phyloP scores from a whole-genome alignment of 2,113 vertebrate species.

The Struthio camelus region DNA sequence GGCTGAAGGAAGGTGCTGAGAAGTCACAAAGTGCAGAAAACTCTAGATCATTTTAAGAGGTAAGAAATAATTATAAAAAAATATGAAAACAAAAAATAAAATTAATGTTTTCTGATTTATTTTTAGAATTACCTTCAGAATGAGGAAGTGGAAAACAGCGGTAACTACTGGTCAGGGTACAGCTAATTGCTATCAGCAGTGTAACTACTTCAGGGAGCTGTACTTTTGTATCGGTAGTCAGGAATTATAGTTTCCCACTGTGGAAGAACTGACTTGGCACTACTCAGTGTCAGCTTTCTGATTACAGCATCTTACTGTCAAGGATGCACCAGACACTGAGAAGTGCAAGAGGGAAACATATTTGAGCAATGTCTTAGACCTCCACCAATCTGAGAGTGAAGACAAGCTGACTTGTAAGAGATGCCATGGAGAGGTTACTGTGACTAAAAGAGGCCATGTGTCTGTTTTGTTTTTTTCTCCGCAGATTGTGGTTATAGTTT shows the following conservation, averaged over 20 bases:
- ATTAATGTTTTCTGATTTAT: background rate
- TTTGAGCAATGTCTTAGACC: background rate
- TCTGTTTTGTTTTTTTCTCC: background rate
- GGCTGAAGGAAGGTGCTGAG: background rate
- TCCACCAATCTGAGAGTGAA: background rate
- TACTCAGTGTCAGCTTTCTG: background rate
- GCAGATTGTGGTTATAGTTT: fast-evolving
- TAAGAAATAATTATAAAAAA: background rate
- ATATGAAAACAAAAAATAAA: background rate
- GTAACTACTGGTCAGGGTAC: background rate
- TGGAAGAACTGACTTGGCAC: background rate
- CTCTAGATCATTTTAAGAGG: background rate
- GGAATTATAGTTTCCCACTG: background rate
- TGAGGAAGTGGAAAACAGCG: background rate
- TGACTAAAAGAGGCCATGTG: background rate
- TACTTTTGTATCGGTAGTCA: background rate
- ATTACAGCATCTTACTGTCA: background rate
- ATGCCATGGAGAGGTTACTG: background rate
- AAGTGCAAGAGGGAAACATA: background rate
- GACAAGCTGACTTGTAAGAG: background rate
- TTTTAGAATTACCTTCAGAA: background rate
- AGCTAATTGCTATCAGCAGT: background rate
- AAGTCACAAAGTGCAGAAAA: background rate
- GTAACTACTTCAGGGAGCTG: background rate
- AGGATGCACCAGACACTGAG: background rate